Percentiles rank a stretch among this genome's conserved stretches.
phyloP scores from a whole-genome alignment of 1,140 invertebrate genomes.

The Arctopsyche grandis region DNA sequence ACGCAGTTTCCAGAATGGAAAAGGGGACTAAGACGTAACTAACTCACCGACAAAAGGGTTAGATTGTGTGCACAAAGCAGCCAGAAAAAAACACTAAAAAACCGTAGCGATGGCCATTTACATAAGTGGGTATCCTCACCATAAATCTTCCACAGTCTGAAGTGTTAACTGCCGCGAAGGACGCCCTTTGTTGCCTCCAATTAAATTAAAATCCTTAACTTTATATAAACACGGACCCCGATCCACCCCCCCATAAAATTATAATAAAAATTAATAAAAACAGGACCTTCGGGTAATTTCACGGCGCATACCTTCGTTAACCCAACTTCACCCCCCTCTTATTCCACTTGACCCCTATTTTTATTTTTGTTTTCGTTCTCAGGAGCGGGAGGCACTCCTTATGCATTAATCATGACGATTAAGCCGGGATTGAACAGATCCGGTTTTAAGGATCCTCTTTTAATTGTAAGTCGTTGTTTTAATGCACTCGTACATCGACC shows the following conservation, averaged over 20 bases:
- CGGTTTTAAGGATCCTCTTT: too few relatives aligned
- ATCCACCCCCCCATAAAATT: slow-evolving; percentile 12
- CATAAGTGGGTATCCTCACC: neutral
- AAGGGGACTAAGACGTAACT: neutral
- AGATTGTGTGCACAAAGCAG: neutral
- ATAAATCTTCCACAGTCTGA: slow-evolving; percentile 11
- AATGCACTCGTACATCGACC: too few relatives aligned
- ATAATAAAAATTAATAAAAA: slow-evolving; percentile 26
- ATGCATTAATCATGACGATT: too few relatives aligned
- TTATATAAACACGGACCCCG: slow-evolving; percentile 9
- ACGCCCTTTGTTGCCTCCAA: slow-evolving; percentile 26
- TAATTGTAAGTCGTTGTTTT: too few relatives aligned
- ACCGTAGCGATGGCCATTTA: neutral
- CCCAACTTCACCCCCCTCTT: neutral
- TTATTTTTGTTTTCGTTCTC: neutral
- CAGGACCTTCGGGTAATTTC: slow-evolving; percentile 1
- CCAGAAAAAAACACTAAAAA: neutral
- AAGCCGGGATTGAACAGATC: too few relatives aligned
- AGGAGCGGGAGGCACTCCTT: neutral
- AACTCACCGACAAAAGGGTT: neutral
- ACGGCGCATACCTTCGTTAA: slow-evolving; percentile 22
- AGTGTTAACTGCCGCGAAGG: slow-evolving; percentile 26
- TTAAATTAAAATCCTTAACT: slow-evolving; percentile 22
- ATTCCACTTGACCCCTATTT: neutral
- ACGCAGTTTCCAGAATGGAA: neutral